Conservation (phyloP, 2,888 invertebrate species). For the Agrenia bidenticulata region DNA sequence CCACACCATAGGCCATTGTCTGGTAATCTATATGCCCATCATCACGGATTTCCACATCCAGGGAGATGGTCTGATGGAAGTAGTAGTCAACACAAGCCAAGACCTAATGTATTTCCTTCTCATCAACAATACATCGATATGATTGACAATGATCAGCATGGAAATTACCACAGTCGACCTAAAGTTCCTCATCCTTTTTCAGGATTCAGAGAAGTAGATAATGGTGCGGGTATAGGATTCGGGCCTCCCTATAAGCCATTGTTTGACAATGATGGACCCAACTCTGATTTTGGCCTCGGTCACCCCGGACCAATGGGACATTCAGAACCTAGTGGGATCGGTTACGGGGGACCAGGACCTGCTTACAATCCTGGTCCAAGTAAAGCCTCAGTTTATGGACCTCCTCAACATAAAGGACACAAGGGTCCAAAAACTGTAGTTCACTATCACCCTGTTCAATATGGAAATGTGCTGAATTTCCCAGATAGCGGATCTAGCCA, state of each 20-base stretch:
- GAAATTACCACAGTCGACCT: conserved; percentile 14
- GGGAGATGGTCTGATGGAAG: conserved; percentile 44
- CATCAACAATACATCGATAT: conserved; percentile 23
- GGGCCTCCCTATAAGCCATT: no score
- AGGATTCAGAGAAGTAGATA: not conserved
- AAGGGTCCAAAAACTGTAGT: conserved; percentile 29
- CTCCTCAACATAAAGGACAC: conserved; percentile 5
- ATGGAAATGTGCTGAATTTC: conserved; percentile 38
- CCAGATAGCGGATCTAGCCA: conserved; percentile 17
- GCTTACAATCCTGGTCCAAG: not conserved
- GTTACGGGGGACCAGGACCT: not conserved
- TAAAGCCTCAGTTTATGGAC: not conserved
- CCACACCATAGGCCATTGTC: conserved; percentile 47
- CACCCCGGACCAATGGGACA: not conserved
- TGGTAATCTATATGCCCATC: conserved; percentile 43
- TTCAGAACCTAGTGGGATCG: not conserved
- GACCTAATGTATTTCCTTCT: conserved; percentile 32
- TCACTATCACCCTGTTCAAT: conserved; percentile 41
- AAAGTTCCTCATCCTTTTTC: conserved; percentile 14
- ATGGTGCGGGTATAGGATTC: no score
- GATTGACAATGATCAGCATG: conserved; percentile 7
- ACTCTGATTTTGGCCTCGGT: not conserved
- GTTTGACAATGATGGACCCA: conserved; percentile 5
- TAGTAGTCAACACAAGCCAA: conserved; percentile 27
- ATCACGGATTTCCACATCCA: conserved; percentile 50